Base-by-base conservation (phyloP, 1,140 invertebrate genomes). In the Catajapyx aquilonaris region DNA sequence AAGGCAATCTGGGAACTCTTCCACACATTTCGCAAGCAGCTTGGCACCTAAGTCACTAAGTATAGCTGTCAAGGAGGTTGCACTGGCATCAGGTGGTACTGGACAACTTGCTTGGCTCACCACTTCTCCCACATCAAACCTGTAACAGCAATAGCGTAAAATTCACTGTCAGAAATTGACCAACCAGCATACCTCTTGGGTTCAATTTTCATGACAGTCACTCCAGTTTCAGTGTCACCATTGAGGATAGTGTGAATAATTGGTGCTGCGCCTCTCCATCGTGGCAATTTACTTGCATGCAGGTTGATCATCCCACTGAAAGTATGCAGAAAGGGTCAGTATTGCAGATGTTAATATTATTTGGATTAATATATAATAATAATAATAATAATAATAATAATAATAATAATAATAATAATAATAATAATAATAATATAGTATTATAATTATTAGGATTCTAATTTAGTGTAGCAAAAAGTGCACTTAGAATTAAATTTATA, bases 221-320 rank as follows among this genome's bases (percentile, higher is more conserved):
- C 62, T 23, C 91, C 91, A 17, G 85, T 86, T 37, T 65, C 56
- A 18, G 52, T 46, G 52, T 97, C 88, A 19, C 81, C 84, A 61
- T 79, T 73, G 38, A 81, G 66, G 37, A 91, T 60, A n/a, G 81
- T 67, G 57, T 86, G 68, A 42, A 77, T 65, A 32, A 93, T 74
- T 3, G 87, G 87, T 9, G 84, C 73, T 31, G 88, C 83, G 21
- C 91, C 91, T 55, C 90, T 62, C 84, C 86, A 96, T 42, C 78
- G 63, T 19, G 91, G 91, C 44, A 97, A 54, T 21, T 96, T 52
- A 58, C 85, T 91, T 9, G 73, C 81, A 60, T 96, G 91, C 1
- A 94, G 72, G 65, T 90, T 90, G 25, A 88, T 59, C 61, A 88
- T 84, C 11, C 88, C 88, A 55, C 83, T 88, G 48, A 44, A 65